Conservation (phyloP, 2,888 invertebrate species). For the Belgica antarctica region DNA sequence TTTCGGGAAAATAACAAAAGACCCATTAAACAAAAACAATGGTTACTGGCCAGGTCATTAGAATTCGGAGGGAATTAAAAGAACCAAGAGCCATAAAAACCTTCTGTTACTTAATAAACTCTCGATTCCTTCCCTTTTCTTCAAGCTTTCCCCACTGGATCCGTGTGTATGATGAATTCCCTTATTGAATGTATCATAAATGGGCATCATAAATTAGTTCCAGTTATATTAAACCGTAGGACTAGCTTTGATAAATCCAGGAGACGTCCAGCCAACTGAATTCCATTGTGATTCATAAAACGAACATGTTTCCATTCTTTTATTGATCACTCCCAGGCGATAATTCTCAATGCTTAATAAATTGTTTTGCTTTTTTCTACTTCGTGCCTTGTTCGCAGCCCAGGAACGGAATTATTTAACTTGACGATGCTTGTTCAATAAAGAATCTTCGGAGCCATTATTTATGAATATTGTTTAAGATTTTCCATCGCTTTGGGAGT, state of each 20-base stretch:
- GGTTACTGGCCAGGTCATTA: not conserved
- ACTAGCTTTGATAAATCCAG: not conserved
- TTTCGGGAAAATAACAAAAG: not conserved
- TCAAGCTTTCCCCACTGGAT: not conserved
- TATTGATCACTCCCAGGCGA: not conserved
- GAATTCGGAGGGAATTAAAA: not conserved
- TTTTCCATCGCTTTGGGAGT: not conserved
- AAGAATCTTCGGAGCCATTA: not conserved
- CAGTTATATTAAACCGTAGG: not conserved
- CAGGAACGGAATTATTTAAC: not conserved
- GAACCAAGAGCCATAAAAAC: conserved; percentile 11
- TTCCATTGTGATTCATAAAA: conserved; percentile 15
- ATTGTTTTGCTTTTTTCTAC: too few relatives aligned
- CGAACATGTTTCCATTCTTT: conserved; percentile 1
- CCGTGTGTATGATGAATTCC: not conserved
- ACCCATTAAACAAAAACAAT: not conserved
- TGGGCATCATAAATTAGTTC: conserved; percentile 15
- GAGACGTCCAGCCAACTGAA: not conserved
- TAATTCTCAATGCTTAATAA: not conserved
- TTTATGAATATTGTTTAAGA: not conserved
- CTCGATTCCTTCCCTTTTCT: too few relatives aligned
- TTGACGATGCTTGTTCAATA: not conserved
- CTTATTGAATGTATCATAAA: conserved; percentile 8
- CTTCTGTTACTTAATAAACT: conserved; percentile 22
- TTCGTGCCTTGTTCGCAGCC: not conserved